Percentiles rank a stretch among this genome's conserved stretches.
These are phyloP conservation scores for Epinephelus awoara DNA, from an alignment of 2,797 vertebrate genomes.

Conservation along the genomic window DNA sequence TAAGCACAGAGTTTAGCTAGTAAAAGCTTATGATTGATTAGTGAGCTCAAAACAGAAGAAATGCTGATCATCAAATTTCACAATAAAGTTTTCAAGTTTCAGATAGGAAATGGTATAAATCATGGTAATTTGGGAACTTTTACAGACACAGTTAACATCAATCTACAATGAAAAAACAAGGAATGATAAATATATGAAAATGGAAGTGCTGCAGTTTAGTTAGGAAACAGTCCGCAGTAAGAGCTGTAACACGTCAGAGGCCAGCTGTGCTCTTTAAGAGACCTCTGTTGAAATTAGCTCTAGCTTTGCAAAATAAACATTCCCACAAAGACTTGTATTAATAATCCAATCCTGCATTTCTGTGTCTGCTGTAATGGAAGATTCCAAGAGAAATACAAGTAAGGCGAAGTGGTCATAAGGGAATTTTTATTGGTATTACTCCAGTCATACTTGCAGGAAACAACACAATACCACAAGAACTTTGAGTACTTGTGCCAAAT, in stretches of 20 bases:
- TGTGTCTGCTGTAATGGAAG: not conserved
- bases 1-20: no score
- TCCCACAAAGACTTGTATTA: not conserved
- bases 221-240: not conserved
- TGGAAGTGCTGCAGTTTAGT: not conserved
- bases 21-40: no score
- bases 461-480: constrained; percentile 17
- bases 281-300: not conserved
- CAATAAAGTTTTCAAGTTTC: not conserved
- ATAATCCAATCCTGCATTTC: not conserved
- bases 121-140: not conserved
- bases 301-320: constrained; percentile 1
- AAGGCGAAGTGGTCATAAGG: not conserved
- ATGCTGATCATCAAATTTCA: not conserved
- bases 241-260: not conserved
- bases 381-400: constrained; percentile 7
- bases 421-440: not conserved
- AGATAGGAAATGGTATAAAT: not conserved
- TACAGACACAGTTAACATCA: not conserved
- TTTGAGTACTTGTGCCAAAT: not conserved
- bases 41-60: constrained; percentile 75
- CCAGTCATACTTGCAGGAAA: not conserved
- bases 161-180: not conserved
- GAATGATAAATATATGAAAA: not conserved
- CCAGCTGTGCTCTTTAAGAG: not conserved